Conservation (phyloP, 1,140 invertebrate genomes). For the Trachymyrmex cornetzi region DNA sequence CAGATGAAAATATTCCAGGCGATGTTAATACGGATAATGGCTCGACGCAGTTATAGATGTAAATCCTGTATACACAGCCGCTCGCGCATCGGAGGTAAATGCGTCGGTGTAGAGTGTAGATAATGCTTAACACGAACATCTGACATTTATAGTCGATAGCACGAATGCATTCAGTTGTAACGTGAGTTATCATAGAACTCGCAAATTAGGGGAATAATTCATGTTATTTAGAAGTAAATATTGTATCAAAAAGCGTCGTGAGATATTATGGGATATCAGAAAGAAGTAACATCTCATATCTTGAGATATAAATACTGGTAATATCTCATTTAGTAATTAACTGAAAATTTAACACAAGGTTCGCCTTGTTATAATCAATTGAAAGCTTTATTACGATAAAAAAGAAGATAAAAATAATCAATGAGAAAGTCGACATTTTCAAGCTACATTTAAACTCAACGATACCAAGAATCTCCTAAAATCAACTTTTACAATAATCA, state of each 20-base stretch:
- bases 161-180: slow-evolving; percentile 29
- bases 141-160: slow-evolving; percentile 41
- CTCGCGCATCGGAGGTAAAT: neutral
- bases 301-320: too few species aligned
- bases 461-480: neutral
- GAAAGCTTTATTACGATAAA: too few species aligned
- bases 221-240: slow-evolving; percentile 35
- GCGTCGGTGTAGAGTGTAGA: neutral
- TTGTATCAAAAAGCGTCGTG: neutral
- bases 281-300: too few species aligned
- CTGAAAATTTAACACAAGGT: neutral
- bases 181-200: neutral
- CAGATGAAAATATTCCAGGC: slow-evolving; percentile 25
- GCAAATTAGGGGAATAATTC: slow-evolving; percentile 20
- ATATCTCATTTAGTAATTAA: neutral
- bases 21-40: slow-evolving; percentile 34
- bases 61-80: slow-evolving; percentile 1
- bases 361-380: neutral
- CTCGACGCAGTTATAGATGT: slow-evolving; percentile 6
- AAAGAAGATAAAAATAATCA: too few species aligned
- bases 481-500: too few species aligned
- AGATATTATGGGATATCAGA: too few species aligned
- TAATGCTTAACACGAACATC: slow-evolving; percentile 28
- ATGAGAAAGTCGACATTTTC: too few species aligned
- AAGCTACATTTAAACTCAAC: too few species aligned